Evolutionary conservation across 1,140 invertebrate genomes (phyloP).

Genomic region (Aphidius gifuensis): DNA sequence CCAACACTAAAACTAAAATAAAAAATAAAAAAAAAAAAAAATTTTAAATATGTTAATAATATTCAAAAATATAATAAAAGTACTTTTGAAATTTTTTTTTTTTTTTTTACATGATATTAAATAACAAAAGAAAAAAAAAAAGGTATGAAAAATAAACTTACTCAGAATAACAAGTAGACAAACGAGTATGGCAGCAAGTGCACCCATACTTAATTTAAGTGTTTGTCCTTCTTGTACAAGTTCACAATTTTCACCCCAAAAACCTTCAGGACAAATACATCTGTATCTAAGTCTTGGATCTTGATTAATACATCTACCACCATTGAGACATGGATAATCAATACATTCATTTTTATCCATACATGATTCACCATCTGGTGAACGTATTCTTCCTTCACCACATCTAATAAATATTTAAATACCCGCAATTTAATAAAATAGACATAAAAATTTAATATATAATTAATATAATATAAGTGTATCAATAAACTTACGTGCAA

Average conservation of each 20-base stretch:
- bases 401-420: slow-evolving; percentile 61
- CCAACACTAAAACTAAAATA: slow-evolving; percentile 83
- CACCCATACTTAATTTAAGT: slow-evolving; percentile 89
- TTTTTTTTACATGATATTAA: background rate
- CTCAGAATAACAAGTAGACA: slow-evolving; percentile 92
- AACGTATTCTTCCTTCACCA: slow-evolving; percentile 84
- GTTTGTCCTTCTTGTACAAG: slow-evolving; percentile 88
- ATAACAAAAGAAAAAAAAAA: slow-evolving; percentile 4
- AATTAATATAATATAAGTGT: background rate
- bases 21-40: slow-evolving; percentile 20
- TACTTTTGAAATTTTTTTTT: no score
- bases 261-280: slow-evolving; percentile 86
- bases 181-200: slow-evolving; percentile 87
- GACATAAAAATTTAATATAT: background rate
- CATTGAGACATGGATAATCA: slow-evolving; percentile 87
- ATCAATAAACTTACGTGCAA: slow-evolving; percentile 81
- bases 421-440: background rate
- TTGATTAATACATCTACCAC: slow-evolving; percentile 83
- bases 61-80: no score
- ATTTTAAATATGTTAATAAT: background rate
- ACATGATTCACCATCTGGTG: slow-evolving; percentile 84
- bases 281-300: slow-evolving; percentile 78
- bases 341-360: slow-evolving; percentile 93
- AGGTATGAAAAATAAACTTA: slow-evolving; percentile 59
- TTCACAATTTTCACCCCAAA: slow-evolving; percentile 92